These are phyloP conservation scores for Hydrozoanthus gracilis DNA, from an alignment of 92 coral and sea anemone genomes.

Conservation along the genomic window DNA sequence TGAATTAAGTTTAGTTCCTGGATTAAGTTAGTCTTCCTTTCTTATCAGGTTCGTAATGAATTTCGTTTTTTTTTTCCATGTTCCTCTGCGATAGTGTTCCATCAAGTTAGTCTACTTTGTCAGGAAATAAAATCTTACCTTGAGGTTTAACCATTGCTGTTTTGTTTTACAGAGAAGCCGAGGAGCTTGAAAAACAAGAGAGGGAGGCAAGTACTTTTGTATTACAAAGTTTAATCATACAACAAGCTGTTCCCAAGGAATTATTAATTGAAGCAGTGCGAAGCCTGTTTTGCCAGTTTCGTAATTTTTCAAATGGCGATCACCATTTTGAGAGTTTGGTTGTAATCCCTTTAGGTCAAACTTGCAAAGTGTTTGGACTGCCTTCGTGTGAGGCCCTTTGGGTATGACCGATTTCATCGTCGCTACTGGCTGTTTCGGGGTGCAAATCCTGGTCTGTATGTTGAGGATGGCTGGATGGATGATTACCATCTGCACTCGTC, in stretches of 20 bases:
- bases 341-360: slow-evolving; percentile 46
- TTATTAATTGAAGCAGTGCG: background rate
- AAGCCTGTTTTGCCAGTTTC: background rate
- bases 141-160: too few relatives aligned
- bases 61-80: too few relatives aligned
- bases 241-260: background rate
- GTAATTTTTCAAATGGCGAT: too few relatives aligned
- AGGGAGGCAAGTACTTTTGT: slow-evolving; percentile 9
- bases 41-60: too few relatives aligned
- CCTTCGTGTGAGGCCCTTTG: slow-evolving; percentile 71
- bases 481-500: slow-evolving; percentile 13
- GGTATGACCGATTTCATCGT: slow-evolving; percentile 83
- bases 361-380: slow-evolving; percentile 60
- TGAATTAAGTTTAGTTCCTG: too few relatives aligned
- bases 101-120: too few relatives aligned
- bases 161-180: slow-evolving; percentile 11
- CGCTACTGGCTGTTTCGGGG: slow-evolving; percentile 92
- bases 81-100: too few relatives aligned
- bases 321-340: too few relatives aligned
- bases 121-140: too few relatives aligned
- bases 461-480: slow-evolving; percentile 86
- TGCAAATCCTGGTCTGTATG: slow-evolving; percentile 68
- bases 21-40: too few relatives aligned
- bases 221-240: background rate
- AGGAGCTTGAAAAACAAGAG: slow-evolving; percentile 9